Conservation (phyloP, 2,113 vertebrate species). For the Australoheros scitulus region DNA sequence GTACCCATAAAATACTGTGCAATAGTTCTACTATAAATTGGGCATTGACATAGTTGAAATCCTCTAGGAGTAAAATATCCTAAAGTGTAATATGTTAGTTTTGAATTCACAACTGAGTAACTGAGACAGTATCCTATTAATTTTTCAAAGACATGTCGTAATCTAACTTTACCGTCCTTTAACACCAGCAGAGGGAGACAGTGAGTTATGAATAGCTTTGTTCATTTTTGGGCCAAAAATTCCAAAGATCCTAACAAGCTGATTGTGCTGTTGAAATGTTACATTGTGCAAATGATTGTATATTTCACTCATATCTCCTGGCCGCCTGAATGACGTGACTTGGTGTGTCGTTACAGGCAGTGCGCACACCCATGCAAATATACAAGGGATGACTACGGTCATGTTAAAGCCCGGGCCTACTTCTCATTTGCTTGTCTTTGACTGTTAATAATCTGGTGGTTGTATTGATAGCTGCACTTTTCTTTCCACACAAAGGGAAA, state of each 20-base stretch:
- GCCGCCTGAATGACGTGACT: neutral
- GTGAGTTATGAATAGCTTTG: constrained; percentile 38
- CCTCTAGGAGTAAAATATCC: neutral
- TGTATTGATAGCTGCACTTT: constrained; percentile 17
- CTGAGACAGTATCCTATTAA: neutral
- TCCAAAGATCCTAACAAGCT: constrained; percentile 10
- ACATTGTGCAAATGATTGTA: neutral
- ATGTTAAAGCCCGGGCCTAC: neutral
- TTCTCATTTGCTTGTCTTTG: constrained; percentile 17
- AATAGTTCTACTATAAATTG: neutral
- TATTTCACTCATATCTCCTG: neutral
- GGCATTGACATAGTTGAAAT: neutral
- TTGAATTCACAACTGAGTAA: neutral
- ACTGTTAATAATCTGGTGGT: neutral
- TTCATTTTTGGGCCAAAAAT: constrained; percentile 31
- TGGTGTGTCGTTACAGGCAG: neutral
- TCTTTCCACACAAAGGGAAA: constrained; percentile 21
- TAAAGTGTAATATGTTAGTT: neutral
- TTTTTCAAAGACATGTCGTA: constrained; percentile 12
- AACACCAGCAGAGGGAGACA: constrained; percentile 71
- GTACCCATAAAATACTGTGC: neutral
- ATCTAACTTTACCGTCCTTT: neutral
- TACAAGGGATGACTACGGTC: neutral
- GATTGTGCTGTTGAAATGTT: constrained; percentile 20
- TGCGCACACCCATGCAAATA: constrained; percentile 16